phyloP scores from a whole-genome alignment of 2,797 vertebrate species.

The Ibycter americanus region DNA sequence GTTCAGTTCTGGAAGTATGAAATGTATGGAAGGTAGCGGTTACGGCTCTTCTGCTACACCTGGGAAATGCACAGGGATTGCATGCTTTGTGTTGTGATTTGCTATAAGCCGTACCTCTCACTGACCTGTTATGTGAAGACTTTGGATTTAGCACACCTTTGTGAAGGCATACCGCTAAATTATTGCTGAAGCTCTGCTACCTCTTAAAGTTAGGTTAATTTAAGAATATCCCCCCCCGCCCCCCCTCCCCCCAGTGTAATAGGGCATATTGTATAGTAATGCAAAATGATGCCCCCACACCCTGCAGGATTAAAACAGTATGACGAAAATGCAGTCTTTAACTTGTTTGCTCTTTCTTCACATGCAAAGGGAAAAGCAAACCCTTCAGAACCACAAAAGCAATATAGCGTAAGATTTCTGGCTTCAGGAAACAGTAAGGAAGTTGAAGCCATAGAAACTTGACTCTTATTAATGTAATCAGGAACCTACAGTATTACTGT shows the following conservation, averaged over 20 bases:
- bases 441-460: not conserved
- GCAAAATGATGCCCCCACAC: rapidly evolving
- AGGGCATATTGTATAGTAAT: not conserved
- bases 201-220: not conserved
- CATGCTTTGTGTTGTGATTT: rapidly evolving
- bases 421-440: not conserved
- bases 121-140: not conserved
- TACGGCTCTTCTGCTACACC: not conserved
- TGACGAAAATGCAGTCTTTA: not conserved
- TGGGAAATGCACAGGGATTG: rapidly evolving
- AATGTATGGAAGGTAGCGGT: rapidly evolving
- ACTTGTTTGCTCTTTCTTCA: not conserved
- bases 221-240: too few species aligned
- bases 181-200: not conserved
- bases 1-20: not conserved
- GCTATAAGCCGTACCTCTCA: not conserved
- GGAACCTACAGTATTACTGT: not conserved
- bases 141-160: not conserved
- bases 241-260: not conserved
- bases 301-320: not conserved
- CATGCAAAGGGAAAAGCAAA: not conserved
- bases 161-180: not conserved
- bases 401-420: not conserved
- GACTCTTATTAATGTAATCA: not conserved
- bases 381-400: not conserved